Evolutionary conservation across 2,797 vertebrate genomes (phyloP).

Genomic region (Podargus strigoides): DNA sequence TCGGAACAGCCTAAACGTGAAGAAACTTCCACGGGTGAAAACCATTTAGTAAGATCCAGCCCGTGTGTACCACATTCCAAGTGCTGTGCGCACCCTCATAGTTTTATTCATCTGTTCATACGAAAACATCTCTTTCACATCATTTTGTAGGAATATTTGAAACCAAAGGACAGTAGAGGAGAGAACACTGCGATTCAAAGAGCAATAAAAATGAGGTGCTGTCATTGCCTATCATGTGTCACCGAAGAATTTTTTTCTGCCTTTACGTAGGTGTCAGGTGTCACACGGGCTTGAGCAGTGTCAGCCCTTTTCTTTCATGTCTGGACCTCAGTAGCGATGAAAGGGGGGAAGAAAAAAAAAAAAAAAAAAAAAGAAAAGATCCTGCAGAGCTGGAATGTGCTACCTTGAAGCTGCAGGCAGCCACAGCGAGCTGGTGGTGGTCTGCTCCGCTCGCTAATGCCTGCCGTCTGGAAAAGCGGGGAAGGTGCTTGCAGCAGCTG

Average conservation of each 20-base stretch:
- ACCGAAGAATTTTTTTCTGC: neutral
- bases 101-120: neutral
- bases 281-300: neutral
- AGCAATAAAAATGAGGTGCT: neutral
- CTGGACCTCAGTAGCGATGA: neutral
- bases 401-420: neutral
- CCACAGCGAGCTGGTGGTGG: neutral
- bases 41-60: neutral
- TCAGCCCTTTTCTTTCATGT: slow-evolving; percentile 9
- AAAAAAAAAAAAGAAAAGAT: neutral
- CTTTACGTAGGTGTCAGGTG: neutral
- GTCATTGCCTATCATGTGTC: neutral
- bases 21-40: neutral
- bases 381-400: neutral
- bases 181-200: neutral
- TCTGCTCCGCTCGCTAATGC: neutral
- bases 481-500: neutral
- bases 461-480: slow-evolving; percentile 1
- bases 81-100: fast-evolving
- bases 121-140: neutral
- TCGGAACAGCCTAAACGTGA: neutral
- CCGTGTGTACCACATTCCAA: neutral
- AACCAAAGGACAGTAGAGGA: neutral
- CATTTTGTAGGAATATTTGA: neutral
- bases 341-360: neutral